Base-by-base conservation (phyloP, 1,140 invertebrate species). In the Scaptomyza montana region DNA sequence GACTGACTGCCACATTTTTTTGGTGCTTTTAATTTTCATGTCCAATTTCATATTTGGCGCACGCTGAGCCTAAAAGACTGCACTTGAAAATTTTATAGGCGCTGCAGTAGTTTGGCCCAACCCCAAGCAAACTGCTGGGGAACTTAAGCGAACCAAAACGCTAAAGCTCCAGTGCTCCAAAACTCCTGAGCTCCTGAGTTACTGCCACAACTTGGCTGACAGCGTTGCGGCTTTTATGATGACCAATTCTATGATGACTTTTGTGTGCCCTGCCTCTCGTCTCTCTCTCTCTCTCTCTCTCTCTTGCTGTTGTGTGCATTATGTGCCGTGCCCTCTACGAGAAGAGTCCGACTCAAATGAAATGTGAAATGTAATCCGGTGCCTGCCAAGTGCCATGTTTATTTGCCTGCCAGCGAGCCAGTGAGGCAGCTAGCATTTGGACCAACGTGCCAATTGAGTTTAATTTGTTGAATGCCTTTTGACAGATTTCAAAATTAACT, bases 401-500 rank as follows among this genome's bases (percentile, higher is more conserved):
- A 87, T 87, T 89, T 87, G 82, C 75, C 78, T 74, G 68, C 82
- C 74, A 57, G 28, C 45, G 46, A 47, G 50, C 41, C 56, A 39
- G 19, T 19, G 56, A 39, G 45, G 46, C 16, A 13, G 55, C 53
- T 28, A 33, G 51, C 59, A 54, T 47, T 45, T 19, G 53, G 56
- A 51, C 67, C 70, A 66, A 76, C 62, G 60, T 74, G 84, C 72
- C 84, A 89, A 87, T 89, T 87, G 84, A 76, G 84, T 84, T 87
- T 87, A 89, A 87, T 87, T 89, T 76, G 84, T 68, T 77, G 79
- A 87, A 87, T 87, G 84, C 84, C 51, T 89, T 87, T 89, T 87
- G 84, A 87, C 84, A 87, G 84, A 87, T 89, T 84, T 71, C 84
- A 87, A 89, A 87, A 87, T 87, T 87, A 89, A 84, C 79, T 89